Percentiles rank a stretch among this genome's conserved stretches.
phyloP scores from a whole-genome alignment of 1,140 invertebrate genomes.

The Hylyphantes graminicola region DNA sequence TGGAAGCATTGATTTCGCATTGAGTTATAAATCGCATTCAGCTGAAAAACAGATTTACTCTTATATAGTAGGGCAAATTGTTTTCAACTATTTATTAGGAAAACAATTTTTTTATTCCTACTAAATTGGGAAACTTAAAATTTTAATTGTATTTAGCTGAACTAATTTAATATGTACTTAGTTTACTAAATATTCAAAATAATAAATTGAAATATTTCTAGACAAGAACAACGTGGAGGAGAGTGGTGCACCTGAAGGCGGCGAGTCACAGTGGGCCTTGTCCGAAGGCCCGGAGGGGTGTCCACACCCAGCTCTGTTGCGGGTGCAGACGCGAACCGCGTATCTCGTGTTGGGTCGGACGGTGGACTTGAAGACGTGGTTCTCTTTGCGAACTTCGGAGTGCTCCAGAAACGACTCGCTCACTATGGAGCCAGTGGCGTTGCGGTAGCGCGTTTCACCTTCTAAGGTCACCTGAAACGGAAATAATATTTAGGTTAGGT shows the following conservation, averaged over 20 bases:
- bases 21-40: no score
- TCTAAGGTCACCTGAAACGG: slow-evolving; percentile 46
- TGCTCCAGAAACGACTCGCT: slow-evolving; percentile 56
- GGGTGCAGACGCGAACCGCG: slow-evolving; percentile 61
- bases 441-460: slow-evolving; percentile 53
- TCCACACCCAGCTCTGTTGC: slow-evolving; percentile 63
- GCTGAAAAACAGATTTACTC: no score
- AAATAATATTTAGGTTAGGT: neutral
- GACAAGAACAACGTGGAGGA: neutral
- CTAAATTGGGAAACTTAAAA: no score
- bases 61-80: no score
- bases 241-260: slow-evolving; percentile 43
- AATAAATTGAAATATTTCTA: no score
- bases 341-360: slow-evolving; percentile 66
- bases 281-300: slow-evolving; percentile 30
- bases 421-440: slow-evolving; percentile 51
- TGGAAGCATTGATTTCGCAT: no score
- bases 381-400: slow-evolving; percentile 57
- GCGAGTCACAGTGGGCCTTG: slow-evolving; percentile 53
- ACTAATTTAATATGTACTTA: no score
- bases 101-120: no score
- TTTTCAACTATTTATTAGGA: no score
- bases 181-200: no score
- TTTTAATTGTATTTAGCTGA: no score
- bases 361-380: slow-evolving; percentile 50